Evolutionary conservation across 1,140 invertebrate genomes (phyloP).

Genomic region (Sitophilus oryzae): DNA sequence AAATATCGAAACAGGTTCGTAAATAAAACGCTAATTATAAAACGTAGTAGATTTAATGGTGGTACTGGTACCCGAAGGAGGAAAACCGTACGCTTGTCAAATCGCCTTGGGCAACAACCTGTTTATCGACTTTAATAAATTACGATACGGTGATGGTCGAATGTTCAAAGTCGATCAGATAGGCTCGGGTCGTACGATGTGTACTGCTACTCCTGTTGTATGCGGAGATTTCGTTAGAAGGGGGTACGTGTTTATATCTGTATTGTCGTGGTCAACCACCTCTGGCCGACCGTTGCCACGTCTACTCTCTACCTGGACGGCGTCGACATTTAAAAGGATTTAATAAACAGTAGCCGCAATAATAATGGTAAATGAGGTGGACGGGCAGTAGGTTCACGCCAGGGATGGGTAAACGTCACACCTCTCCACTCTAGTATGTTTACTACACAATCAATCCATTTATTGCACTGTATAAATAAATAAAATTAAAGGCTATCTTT

Average conservation of each 20-base stretch:
- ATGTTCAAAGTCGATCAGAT: slow-evolving; percentile 23
- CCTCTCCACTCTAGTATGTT: too few relatives aligned
- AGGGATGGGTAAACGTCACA: too few relatives aligned
- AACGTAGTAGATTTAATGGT: slow-evolving; percentile 22
- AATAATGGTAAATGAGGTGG: slow-evolving; percentile 22
- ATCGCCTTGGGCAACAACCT: slow-evolving; percentile 22
- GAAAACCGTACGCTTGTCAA: slow-evolving; percentile 22
- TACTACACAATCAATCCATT: too few relatives aligned
- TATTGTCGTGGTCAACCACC: slow-evolving; percentile 5
- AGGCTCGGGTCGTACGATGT: slow-evolving; percentile 4
- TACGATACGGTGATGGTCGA: slow-evolving; percentile 24
- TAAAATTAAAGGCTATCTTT: neutral
- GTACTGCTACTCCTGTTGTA: slow-evolving; percentile 10
- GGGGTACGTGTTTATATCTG: neutral
- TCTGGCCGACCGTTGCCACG: slow-evolving; percentile 1
- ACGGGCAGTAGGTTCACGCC: slow-evolving; percentile 14
- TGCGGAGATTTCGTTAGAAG: slow-evolving; percentile 13
- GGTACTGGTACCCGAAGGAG: slow-evolving; percentile 16
- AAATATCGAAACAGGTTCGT: slow-evolving; percentile 22
- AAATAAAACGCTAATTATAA: slow-evolving; percentile 21
- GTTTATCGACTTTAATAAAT: slow-evolving; percentile 25
- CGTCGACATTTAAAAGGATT: slow-evolving; percentile 12
- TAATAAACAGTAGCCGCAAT: slow-evolving; percentile 25
- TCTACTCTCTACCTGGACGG: slow-evolving; percentile 17
- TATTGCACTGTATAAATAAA: too few relatives aligned